Percentiles rank a stretch among this genome's conserved stretches.
Conservation (phyloP, 2,113 vertebrate genomes). For the Anguilla rostrata region DNA sequence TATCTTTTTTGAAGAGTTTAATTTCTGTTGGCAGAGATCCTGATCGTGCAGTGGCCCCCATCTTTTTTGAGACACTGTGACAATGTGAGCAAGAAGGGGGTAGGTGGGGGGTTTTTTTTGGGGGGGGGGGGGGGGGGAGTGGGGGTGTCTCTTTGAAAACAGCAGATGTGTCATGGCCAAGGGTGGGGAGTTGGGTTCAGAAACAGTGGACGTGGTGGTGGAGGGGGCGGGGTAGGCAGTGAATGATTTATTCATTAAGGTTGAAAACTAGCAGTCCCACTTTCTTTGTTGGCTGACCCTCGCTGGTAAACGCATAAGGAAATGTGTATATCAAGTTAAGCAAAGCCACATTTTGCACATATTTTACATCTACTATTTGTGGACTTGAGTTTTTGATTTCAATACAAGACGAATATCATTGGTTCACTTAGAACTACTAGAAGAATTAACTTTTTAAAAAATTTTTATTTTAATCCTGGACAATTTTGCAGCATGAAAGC, state of each 20-base stretch:
- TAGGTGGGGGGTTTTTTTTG: too few relatives aligned
- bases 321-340: background rate
- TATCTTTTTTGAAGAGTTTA: constrained; percentile 95
- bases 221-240: constrained; percentile 36
- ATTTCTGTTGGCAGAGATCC: constrained; percentile 84
- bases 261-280: constrained; percentile 74
- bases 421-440: constrained; percentile 14
- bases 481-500: constrained; percentile 46
- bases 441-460: constrained; percentile 8
- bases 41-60: constrained; percentile 66
- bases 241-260: constrained; percentile 91
- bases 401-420: background rate
- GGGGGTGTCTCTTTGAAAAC: constrained; percentile 52
- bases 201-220: constrained; percentile 27
- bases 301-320: constrained; percentile 22
- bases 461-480: constrained; percentile 29
- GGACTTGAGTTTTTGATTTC: background rate
- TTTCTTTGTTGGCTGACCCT: constrained; percentile 67
- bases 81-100: constrained; percentile 70
- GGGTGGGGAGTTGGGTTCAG: constrained; percentile 41
- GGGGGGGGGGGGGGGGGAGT: constrained; percentile 44
- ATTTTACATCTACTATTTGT: background rate
- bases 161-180: constrained; percentile 60
- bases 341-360: background rate
- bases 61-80: constrained; percentile 72